phyloP scores from a whole-genome alignment of 35 echinoderm and acorn worm species.

The Acanthaster planci region DNA sequence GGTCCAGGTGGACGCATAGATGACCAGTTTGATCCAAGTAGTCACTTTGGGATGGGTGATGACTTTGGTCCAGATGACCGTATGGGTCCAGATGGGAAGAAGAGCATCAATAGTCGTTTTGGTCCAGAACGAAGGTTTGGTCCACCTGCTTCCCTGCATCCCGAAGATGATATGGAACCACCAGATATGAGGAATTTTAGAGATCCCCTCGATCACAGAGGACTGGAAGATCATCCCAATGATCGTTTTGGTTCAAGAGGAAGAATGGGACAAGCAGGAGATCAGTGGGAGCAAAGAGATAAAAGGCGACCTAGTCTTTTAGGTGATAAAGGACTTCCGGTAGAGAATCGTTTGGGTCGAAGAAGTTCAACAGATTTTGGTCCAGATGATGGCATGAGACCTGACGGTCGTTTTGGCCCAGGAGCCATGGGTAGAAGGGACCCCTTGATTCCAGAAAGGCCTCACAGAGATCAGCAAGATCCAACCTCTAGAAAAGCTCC shows the following conservation, averaged over 20 bases:
- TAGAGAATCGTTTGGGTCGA: too few species aligned
- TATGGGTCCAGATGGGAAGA: background rate
- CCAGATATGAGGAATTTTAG: background rate
- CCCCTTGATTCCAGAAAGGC: background rate
- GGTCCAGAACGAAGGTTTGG: conserved; percentile 3
- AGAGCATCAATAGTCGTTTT: background rate
- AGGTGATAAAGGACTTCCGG: background rate
- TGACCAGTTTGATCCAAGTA: conserved; percentile 14
- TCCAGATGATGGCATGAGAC: background rate
- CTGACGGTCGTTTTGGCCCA: background rate
- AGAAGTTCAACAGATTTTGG: too few species aligned
- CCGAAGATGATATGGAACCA: background rate
- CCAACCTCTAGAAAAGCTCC: background rate
- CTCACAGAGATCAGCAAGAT: background rate
- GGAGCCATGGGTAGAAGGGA: background rate
- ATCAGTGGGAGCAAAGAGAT: background rate
- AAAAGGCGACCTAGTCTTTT: background rate
- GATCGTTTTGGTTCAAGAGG: background rate
- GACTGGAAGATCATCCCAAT: background rate
- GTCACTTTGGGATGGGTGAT: background rate
- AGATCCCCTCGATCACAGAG: background rate
- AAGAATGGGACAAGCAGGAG: background rate
- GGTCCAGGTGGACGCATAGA: background rate
- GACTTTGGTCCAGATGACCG: background rate
- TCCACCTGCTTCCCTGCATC: background rate